Base-by-base conservation (phyloP, 1,140 invertebrate genomes). In the Trissolcus basalis region DNA sequence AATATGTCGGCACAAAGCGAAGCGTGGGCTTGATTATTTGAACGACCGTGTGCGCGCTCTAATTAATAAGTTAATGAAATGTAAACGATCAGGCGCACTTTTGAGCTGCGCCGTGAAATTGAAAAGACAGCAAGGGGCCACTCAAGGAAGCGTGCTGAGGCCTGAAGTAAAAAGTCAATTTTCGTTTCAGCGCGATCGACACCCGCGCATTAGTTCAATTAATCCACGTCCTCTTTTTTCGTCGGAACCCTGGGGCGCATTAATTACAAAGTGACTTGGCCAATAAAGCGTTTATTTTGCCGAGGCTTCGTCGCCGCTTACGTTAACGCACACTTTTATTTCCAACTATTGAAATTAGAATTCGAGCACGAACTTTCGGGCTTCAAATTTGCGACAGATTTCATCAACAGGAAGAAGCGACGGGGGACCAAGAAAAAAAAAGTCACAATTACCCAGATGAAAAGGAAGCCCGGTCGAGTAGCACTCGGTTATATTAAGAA, bases 21-120 rank as follows among this genome's bases (percentile, higher is more conserved):
- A 47, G 36, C 12, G 33, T 41, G 4, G 27, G 61, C 61, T 69
- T 72, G 64, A 77, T 77, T 72, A 77, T 77, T 72, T 64, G 72
- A 72, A 72, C 35, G 68, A 63, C 44, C 19, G 19, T 19, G 36
- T 47, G 27, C 39, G 54, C 54, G 75, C 53, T 61, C 53, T 77
- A 71, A 68, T 72, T 71, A 72, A 77, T 77, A 51, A 68, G 68
- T 58, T 77, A 68, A 73, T 78, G 69, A 78, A 78, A 78, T 78
- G 67, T 77, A 71, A 71, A 77, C 68, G 56, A 77, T 70, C 63
- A 11, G 47, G 45, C 32, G 50, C 13, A 77, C 71, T 77, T 77
- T 77, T 77, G 67, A 60, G 48, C 33, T 13, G 12, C 3, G 19
- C 15, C 35, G 47, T 63, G 36, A 70, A 77, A 71, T 67, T 60